Conservation (phyloP, 1,140 invertebrate genomes). For the Glossosoma conforme region DNA sequence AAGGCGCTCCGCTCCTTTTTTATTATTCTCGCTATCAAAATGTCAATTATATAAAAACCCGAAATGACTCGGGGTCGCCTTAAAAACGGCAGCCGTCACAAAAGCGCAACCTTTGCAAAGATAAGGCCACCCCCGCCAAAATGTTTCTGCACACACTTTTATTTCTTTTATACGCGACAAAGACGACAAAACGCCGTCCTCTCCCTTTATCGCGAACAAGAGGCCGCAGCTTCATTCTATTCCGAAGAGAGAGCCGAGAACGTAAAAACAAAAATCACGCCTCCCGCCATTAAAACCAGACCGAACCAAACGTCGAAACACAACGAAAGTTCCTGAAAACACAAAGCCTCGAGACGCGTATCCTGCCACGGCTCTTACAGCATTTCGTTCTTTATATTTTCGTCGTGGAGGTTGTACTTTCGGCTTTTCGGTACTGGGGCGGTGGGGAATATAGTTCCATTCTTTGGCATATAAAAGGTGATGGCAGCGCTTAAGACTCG, state of each 20-base stretch:
- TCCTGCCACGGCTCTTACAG: slow-evolving; percentile 32
- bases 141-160: slow-evolving; percentile 14
- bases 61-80: slow-evolving; percentile 20
- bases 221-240: slow-evolving; percentile 23
- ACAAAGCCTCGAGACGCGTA: slow-evolving; percentile 7
- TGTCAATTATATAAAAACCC: slow-evolving; percentile 28
- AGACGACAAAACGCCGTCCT: slow-evolving; percentile 25
- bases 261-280: slow-evolving; percentile 34
- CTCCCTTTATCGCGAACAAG: slow-evolving; percentile 31
- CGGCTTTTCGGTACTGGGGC: slow-evolving; percentile 31
- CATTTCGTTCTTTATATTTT: slow-evolving; percentile 39
- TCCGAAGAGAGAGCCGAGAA: slow-evolving; percentile 24
- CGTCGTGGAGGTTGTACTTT: slow-evolving; percentile 28
- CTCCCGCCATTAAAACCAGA: slow-evolving; percentile 28
- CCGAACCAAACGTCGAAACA: slow-evolving; percentile 15
- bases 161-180: slow-evolving; percentile 26
- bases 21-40: slow-evolving; percentile 29
- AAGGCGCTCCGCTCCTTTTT: slow-evolving; percentile 16
- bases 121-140: slow-evolving; percentile 20
- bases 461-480: slow-evolving; percentile 32
- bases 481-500: slow-evolving; percentile 34
- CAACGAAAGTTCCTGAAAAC: not conserved
- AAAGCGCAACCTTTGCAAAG: slow-evolving; percentile 31
- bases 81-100: slow-evolving; percentile 25
- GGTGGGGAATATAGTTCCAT: slow-evolving; percentile 34